Base-by-base conservation (phyloP, 2,113 vertebrate genomes). In the Oreotrochilus melanogaster region DNA sequence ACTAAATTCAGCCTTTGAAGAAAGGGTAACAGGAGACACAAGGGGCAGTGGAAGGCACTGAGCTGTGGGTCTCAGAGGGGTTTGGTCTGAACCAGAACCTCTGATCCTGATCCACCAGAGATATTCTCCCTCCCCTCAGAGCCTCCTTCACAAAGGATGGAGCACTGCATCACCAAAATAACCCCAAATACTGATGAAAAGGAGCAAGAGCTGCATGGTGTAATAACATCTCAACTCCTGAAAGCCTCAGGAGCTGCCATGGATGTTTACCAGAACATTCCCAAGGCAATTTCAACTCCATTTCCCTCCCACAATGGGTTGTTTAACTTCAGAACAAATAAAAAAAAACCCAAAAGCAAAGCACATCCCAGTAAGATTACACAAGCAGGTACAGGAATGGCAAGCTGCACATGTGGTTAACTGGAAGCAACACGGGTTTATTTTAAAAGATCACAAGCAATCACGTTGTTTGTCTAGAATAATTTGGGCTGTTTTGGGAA, bases 1-100 rank as follows among this genome's bases (percentile, higher is more conserved):
- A 21, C 1, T 1, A 1, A 35, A 8, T 7, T 25, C 2, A 37
- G 1, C 2, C 37, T 18, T 2, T 21, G 19, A 65, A 48, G 17
- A 18, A 8, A 73, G 30, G 1, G 0, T 5, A 4, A 15, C 22
- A 70, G 37, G 43, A 74, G 37, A 25, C 56, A 42, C 9, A 31
- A n/a, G 53, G 35, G 45, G 27, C 0, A 14, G 28, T 2, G 24
- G 17, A 71, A 84, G 51, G 30, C 51, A 43, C 1, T 22, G 11
- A 39, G 43, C 48, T 35, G 14, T 5, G 17, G 25, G 27, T 28
- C 28, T 35, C 56, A 11, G 43, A 33, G 9, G 33, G 13, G 14
- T 47, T 65, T 8, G 4, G 51, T 21, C 11, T 8, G 27, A 61
- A 47, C 25, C 8, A 43, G 43, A 37, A 19, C 2, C 39, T 28